Percentiles rank a stretch among this genome's conserved stretches.
These are phyloP conservation scores for Halotydeus destructor DNA, from an alignment of 1,140 invertebrate genomes.

Conservation along the genomic window DNA sequence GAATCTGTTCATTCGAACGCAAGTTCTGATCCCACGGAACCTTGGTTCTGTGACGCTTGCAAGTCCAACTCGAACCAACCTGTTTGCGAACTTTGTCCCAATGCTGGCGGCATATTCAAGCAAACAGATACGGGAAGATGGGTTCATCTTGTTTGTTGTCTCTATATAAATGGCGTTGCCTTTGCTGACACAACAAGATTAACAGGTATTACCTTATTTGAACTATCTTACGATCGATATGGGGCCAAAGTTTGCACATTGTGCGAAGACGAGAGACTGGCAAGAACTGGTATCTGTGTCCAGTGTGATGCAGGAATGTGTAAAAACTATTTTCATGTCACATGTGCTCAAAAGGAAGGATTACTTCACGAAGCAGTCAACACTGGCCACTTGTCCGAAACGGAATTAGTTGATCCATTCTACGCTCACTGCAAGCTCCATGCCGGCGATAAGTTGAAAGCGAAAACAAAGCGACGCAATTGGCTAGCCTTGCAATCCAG, in stretches of 20 bases:
- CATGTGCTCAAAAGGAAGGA: conserved; percentile 82
- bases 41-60: conserved; percentile 95
- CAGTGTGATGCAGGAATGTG: conserved; percentile 91
- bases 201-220: conserved; percentile 54
- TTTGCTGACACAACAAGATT: conserved; percentile 81
- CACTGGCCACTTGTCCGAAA: conserved; percentile 74
- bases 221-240: conserved; percentile 87
- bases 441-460: conserved; percentile 24
- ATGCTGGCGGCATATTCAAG: conserved; percentile 71
- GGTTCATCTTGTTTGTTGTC: conserved; percentile 90
- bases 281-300: conserved; percentile 78
- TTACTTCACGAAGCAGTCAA: conserved; percentile 66
- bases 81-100: conserved; percentile 33
- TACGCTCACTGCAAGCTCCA: conserved; percentile 75
- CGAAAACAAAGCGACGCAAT: conserved; percentile 41
- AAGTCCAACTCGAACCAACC: conserved; percentile 67
- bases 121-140: conserved; percentile 84
- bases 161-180: conserved; percentile 88
- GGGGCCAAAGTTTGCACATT: conserved; percentile 65
- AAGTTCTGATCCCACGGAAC: conserved; percentile 77
- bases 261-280: conserved; percentile 63
- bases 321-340: conserved; percentile 90
- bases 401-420: conserved; percentile 82
- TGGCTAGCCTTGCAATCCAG: conserved; percentile 68
- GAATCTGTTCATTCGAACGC: conserved; percentile 69